Evolutionary conservation across 2,888 invertebrate species (phyloP), one percentile per base, ranked within the genome.

Genomic region (Drymonia ruficornis): DNA sequence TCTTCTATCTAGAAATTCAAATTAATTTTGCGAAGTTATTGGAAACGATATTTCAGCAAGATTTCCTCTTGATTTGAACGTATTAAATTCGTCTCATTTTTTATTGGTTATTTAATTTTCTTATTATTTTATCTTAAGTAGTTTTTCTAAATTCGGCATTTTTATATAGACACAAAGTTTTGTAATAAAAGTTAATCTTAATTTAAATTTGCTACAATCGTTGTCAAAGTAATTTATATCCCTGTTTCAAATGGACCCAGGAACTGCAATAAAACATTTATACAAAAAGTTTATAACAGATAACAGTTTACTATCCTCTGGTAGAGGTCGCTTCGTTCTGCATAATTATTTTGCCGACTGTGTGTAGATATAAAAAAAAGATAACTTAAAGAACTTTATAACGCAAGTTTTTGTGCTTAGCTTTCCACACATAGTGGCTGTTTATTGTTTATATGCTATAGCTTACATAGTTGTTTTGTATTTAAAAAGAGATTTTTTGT

Each of bases 191-290:
- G 49, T 55, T 36, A 58, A 53, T 59, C 43, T 12, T 64, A 61
- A 67, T 65, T 63, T 56, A 56, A 59, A 63, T 61, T 46, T 54
- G 54, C 56, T 36, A 13, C 54, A 50, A 69, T 55, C 51, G 45
- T 59, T 67, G 57, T 63, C 61, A 38, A 46, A 50, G 31, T 38
- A 65, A 65, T 67, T 70, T 58, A 59, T 49, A 52, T 59, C 55
- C 31, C 49, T 44, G 56, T 59, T 61, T 56, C 58, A 58, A 50
- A 63, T 63, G 44, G 59, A 47, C 44, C 52, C 43, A 12, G 45
- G 60, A 51, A 50, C 50, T 50, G 55, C 57, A 67, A 73, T 69
- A 70, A 70, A 76, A 69, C 63, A 71, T 73, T 72, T 69, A 71
- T 64, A 63, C 52, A 31, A 1, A 65, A 74, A 74, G 63, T 70